Evolutionary conservation across 1,140 invertebrate genomes (phyloP).

Genomic region (Thrips palmi): DNA sequence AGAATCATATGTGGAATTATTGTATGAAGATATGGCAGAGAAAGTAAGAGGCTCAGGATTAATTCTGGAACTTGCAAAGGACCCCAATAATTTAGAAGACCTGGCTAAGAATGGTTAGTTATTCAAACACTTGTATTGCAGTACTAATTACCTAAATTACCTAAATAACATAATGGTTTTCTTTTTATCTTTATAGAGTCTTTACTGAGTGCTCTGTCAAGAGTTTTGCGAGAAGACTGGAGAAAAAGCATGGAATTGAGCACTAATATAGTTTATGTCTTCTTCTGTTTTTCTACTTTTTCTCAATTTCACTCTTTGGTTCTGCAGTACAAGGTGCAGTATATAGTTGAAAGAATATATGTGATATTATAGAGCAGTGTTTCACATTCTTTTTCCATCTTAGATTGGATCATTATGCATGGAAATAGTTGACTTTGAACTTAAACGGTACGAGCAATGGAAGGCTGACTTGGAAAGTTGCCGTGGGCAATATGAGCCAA

Average conservation of each 20-base stretch:
- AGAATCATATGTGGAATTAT: conserved; percentile 84
- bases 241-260: conserved; percentile 88
- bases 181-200: conserved; percentile 50
- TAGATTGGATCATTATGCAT: conserved; percentile 88
- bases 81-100: conserved; percentile 86
- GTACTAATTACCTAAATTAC: conserved; percentile 2
- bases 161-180: not conserved
- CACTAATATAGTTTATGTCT: conserved; percentile 91
- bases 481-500: conserved; percentile 18
- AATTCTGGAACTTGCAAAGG: conserved; percentile 75
- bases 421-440: conserved; percentile 88
- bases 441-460: conserved; percentile 85
- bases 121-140: not conserved
- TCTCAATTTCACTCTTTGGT: conserved; percentile 88
- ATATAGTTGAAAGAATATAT: no score
- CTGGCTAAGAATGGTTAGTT: conserved; percentile 70
- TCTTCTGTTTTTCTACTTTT: conserved; percentile 96
- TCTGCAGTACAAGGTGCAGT: conserved; percentile 61
- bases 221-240: conserved; percentile 94
- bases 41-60: conserved; percentile 85
- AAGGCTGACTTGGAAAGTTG: conserved; percentile 72
- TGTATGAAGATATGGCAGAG: conserved; percentile 89
- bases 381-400: conserved; percentile 17
- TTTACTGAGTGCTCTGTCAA: conserved; percentile 81
- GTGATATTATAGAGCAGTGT: no score